Evolutionary conservation across 2,797 vertebrate genomes (phyloP).

Genomic region (Thunnus albacares): DNA sequence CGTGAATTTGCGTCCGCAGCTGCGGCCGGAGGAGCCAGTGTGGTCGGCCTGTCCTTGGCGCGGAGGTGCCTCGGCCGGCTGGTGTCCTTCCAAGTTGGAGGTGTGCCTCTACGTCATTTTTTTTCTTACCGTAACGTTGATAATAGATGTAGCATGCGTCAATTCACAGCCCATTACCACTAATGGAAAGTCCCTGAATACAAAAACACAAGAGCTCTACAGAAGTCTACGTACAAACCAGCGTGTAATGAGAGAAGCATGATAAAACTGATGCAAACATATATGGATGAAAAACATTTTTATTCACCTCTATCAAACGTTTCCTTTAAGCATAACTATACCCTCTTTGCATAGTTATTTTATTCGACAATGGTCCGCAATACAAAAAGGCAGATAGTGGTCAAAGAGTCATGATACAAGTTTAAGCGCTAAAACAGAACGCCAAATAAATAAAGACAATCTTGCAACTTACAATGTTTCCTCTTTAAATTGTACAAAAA

Average conservation of each 20-base stretch:
- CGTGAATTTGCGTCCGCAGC: background rate
- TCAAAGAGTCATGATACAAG: slow-evolving; percentile 50
- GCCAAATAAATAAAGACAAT: slow-evolving; percentile 78
- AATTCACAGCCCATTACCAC: accelerated
- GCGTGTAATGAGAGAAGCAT: background rate
- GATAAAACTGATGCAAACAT: background rate
- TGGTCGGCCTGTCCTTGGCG: slow-evolving; percentile 64
- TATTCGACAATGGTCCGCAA: slow-evolving; percentile 50
- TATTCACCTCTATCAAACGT: slow-evolving; percentile 50
- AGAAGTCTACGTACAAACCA: background rate
- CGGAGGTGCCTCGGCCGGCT: slow-evolving; percentile 48
- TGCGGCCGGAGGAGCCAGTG: slow-evolving; percentile 32
- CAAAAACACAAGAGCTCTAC: background rate
- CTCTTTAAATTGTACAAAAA: slow-evolving; percentile 66
- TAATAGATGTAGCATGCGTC: slow-evolving; percentile 56
- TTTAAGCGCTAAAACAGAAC: slow-evolving; percentile 43
- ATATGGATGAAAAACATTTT: slow-evolving; percentile 40
- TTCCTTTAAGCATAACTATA: slow-evolving; percentile 36
- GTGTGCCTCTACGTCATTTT: slow-evolving; percentile 73
- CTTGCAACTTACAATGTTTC: slow-evolving; percentile 42
- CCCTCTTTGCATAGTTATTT: slow-evolving; percentile 60
- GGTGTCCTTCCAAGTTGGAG: slow-evolving; percentile 78
- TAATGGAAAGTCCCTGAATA: background rate
- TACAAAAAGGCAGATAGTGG: slow-evolving; percentile 64
- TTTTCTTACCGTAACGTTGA: slow-evolving; percentile 72